Conservation (phyloP, 2,113 vertebrate genomes). For the Pardalotus punctatus region DNA sequence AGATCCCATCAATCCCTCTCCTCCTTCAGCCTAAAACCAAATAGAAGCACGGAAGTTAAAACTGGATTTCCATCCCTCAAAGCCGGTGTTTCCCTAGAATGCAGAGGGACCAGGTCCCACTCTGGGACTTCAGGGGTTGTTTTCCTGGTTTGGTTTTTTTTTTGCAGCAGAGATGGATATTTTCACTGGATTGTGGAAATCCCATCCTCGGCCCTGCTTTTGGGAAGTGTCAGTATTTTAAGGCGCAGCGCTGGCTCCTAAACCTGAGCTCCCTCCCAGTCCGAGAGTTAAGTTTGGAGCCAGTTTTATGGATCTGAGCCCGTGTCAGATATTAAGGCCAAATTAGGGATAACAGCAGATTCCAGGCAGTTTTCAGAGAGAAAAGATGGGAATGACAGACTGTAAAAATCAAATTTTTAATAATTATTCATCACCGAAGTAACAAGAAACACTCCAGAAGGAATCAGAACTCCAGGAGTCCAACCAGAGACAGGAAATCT, state of each 20-base stretch:
- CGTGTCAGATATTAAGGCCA: not conserved
- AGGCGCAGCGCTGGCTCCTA: not conserved
- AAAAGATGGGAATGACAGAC: not conserved
- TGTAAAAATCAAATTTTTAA: not conserved
- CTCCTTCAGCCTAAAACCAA: not conserved
- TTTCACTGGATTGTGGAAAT: not conserved
- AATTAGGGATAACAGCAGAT: not conserved
- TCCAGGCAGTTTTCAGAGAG: not conserved
- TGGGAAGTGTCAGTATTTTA: not conserved
- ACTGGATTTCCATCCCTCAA: not conserved
- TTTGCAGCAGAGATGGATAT: not conserved
- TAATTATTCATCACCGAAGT: rapidly evolving
- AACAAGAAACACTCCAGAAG: not conserved
- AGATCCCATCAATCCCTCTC: not conserved
- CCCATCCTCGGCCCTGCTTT: not conserved
- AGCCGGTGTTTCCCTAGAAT: rapidly evolving
- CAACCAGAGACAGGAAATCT: not conserved
- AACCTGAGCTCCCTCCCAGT: not conserved
- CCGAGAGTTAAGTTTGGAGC: rapidly evolving
- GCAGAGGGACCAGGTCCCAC: not conserved
- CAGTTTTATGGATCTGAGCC: not conserved
- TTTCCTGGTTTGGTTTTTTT: not conserved
- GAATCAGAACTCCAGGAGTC: not conserved
- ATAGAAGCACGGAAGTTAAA: not conserved
- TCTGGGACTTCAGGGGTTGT: not conserved